Conservation (phyloP, 2,888 invertebrate genomes). For the Carpatolechia fugitivella region DNA sequence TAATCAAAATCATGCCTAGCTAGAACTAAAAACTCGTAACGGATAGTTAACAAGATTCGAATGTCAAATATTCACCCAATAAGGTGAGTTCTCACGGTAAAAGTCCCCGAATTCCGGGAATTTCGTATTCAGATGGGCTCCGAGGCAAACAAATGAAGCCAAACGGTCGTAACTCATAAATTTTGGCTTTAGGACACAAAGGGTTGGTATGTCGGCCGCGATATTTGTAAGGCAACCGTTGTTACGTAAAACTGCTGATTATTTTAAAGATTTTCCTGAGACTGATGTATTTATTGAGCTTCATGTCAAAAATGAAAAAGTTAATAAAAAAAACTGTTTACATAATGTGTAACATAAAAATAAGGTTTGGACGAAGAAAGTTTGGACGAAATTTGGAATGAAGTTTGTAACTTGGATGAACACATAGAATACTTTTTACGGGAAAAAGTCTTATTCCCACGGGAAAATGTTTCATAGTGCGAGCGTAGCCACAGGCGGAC, state of each 20-base stretch:
- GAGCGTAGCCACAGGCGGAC: too few relatives aligned
- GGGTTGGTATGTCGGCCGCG: not conserved
- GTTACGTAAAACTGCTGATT: not conserved
- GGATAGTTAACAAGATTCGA: not conserved
- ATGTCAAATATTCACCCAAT: not conserved
- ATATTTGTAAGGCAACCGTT: not conserved
- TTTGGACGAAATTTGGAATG: too few relatives aligned
- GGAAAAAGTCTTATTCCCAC: too few relatives aligned
- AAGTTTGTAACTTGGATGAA: too few relatives aligned
- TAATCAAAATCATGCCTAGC: not conserved
- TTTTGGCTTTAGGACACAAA: conserved; percentile 1
- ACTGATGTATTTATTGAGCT: not conserved
- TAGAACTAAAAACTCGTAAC: not conserved
- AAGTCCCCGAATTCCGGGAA: not conserved
- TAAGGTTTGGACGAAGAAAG: too few relatives aligned
- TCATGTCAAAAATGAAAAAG: too few relatives aligned
- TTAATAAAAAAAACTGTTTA: too few relatives aligned
- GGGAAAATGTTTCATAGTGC: too few relatives aligned
- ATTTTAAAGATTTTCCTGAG: not conserved
- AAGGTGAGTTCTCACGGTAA: not conserved
- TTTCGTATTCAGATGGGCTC: not conserved
- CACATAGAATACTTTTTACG: too few relatives aligned
- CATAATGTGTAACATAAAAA: too few relatives aligned
- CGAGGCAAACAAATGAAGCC: not conserved
- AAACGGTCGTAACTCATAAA: conserved; percentile 3